These are phyloP conservation scores for Argyresthia albistria DNA, from an alignment of 2,888 invertebrate genomes.

Conservation along the genomic window DNA sequence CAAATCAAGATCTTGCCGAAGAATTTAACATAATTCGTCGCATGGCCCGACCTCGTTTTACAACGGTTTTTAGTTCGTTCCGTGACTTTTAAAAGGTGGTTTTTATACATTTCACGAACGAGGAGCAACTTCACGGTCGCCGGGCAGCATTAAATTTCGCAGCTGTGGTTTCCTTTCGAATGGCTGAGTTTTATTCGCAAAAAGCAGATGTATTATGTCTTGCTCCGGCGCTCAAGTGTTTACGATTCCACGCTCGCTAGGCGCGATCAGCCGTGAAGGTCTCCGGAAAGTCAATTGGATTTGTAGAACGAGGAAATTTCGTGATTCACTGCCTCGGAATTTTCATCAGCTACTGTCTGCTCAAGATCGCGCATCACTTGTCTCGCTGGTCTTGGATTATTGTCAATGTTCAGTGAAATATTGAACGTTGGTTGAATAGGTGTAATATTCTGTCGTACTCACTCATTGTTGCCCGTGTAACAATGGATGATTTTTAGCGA, in stretches of 20 bases:
- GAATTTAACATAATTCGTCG: constrained; percentile 17
- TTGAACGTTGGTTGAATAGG: too few species aligned
- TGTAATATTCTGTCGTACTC: too few species aligned
- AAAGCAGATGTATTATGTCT: constrained; percentile 17
- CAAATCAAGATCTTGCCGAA: constrained; percentile 13
- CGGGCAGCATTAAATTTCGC: constrained; percentile 19
- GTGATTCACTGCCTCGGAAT: constrained; percentile 6
- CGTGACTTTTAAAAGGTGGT: constrained; percentile 9
- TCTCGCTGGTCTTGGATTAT: too few species aligned
- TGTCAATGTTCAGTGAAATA: too few species aligned
- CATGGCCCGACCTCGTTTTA: constrained; percentile 30
- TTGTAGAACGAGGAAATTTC: background rate
- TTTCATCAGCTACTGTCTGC: constrained; percentile 22
- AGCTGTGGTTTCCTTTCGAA: constrained; percentile 1
- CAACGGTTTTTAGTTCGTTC: background rate
- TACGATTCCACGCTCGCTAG: too few species aligned
- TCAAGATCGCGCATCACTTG: too few species aligned
- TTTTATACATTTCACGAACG: constrained; percentile 26
- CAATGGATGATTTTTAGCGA: too few species aligned
- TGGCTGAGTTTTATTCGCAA: constrained; percentile 9
- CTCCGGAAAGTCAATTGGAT: background rate
- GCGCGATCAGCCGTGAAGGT: background rate
- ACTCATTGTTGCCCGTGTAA: too few species aligned
- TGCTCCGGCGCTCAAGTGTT: constrained; percentile 1
- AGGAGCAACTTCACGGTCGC: constrained; percentile 21